Evolutionary conservation across 2,797 vertebrate genomes (phyloP), one percentile per base, ranked within the genome.

Genomic region (Lacerta viridis): DNA sequence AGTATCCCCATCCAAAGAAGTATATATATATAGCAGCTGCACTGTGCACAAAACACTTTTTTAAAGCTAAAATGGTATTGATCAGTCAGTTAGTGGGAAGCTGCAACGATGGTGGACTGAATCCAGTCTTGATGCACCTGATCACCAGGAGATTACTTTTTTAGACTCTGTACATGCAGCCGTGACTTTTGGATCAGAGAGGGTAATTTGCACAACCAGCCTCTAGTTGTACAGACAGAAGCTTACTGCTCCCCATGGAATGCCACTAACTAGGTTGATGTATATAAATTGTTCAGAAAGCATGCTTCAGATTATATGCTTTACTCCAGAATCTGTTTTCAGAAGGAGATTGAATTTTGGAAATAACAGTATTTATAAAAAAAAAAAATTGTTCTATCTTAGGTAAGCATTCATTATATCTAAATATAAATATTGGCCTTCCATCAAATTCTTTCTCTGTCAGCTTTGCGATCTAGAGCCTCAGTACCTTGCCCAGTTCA

Each of bases 281-380:
- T 33, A 69, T 33, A 17, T 10, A 50, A 7, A 15, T 74, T 80
- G 17, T 33, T 41, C 80, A 39, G 61, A 75, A 33, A 33, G 23
- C 43, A 66, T 36, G 4, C 66, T 76, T 59, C 20, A 55, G 43
- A 77, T n/a, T 68, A 43, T 75, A 77, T 82, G 17, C n/a, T 88
- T 83, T 41, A 50, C 27, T 27, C 46, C 29, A n/a, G 46, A 41
- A 50, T 69, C 20, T 76, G 25, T 87, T 80, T 80, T 46, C 36
- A 59, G 72, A 84, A 85, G 68, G 5, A 61, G 29, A 59, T 33
- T 78, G 46, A 84, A 84, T 43, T 59, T 71, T 39, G 46, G 64
- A 61, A 43, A 80, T 15, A 23, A 6, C 4, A 17, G 55, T 71
- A 84, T 64, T 85, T 80, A 61, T 33, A 1, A 1, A 33, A 33